Percentiles rank a stretch among this genome's conserved stretches.
phyloP scores from a whole-genome alignment of 2,888 invertebrate species.

The Hololepta plana region DNA sequence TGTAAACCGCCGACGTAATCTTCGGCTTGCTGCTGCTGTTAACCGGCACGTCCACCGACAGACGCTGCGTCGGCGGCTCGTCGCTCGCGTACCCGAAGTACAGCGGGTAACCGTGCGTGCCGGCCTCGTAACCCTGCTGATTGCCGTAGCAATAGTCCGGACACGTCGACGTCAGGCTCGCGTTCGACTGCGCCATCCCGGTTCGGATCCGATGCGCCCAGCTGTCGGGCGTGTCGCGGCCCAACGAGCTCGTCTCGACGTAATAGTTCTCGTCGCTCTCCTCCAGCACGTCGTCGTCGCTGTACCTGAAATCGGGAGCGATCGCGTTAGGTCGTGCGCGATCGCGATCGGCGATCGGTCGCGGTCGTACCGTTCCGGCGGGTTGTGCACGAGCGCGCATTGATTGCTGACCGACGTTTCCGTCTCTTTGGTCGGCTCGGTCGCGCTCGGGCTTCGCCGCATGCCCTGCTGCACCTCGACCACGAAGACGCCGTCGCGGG shows the following conservation, averaged over 20 bases:
- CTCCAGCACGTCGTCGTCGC: constrained; percentile 20
- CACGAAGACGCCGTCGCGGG: constrained; percentile 56
- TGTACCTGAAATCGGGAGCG: constrained; percentile 16
- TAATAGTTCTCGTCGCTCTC: constrained; percentile 20
- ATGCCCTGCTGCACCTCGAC: constrained; percentile 43
- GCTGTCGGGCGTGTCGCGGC: too few species aligned
- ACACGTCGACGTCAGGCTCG: constrained; percentile 57
- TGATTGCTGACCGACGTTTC: constrained; percentile 27
- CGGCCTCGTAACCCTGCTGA: constrained; percentile 58
- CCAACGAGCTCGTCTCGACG: constrained; percentile 19
- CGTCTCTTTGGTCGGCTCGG: constrained; percentile 12
- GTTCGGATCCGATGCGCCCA: constrained; percentile 34
- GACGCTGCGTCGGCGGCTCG: not conserved
- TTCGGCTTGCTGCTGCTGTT: constrained; percentile 36
- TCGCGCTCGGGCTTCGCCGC: constrained; percentile 26
- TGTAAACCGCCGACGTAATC: constrained; percentile 51
- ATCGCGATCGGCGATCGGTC: constrained; percentile 1
- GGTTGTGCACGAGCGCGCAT: constrained; percentile 32
- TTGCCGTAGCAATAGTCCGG: constrained; percentile 64
- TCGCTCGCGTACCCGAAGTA: constrained; percentile 35
- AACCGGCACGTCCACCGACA: constrained; percentile 4
- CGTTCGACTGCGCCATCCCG: constrained; percentile 66
- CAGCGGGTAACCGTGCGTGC: constrained; percentile 49
- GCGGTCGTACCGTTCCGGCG: constrained; percentile 21
- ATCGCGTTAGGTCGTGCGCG: constrained; percentile 2